Evolutionary conservation across 2,797 vertebrate genomes (phyloP).

Genomic region (Acanthurus tractus): DNA sequence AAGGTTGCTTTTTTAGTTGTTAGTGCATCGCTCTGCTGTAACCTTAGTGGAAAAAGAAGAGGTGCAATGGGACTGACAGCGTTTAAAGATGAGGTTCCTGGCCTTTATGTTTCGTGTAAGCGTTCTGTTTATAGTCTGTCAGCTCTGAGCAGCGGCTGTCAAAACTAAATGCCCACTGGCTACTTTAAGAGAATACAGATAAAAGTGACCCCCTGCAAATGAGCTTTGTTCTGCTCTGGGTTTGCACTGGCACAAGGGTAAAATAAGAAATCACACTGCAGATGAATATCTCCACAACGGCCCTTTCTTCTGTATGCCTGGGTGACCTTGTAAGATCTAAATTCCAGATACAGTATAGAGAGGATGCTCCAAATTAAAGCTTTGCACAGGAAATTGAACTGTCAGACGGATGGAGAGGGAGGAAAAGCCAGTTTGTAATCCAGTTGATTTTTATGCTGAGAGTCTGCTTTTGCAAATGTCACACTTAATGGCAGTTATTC

Average conservation of each 20-base stretch:
- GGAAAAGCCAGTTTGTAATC: conserved; percentile 54
- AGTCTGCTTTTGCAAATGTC: conserved; percentile 69
- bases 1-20: background rate
- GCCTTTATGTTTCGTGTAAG: conserved; percentile 29
- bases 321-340: conserved; percentile 76
- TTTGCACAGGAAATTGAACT: conserved; percentile 77
- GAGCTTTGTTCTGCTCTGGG: conserved; percentile 44
- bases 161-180: conserved; percentile 49
- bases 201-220: conserved; percentile 53
- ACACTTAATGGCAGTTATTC: conserved; percentile 59
- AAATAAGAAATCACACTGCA: conserved; percentile 70
- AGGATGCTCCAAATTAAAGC: conserved; percentile 76
- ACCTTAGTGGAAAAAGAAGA: conserved; percentile 14
- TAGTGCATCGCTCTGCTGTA: background rate
- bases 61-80: background rate
- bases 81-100: conserved; percentile 13
- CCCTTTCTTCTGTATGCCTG: conserved; percentile 54
- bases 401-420: conserved; percentile 68
- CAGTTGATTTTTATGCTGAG: conserved; percentile 56
- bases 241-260: conserved; percentile 34
- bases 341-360: conserved; percentile 62
- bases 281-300: conserved; percentile 71
- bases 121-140: conserved; percentile 39
- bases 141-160: conserved; percentile 49
- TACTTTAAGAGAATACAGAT: conserved; percentile 46